phyloP scores from a whole-genome alignment of 2,113 vertebrate species.

The Lamprologus lemairii region DNA sequence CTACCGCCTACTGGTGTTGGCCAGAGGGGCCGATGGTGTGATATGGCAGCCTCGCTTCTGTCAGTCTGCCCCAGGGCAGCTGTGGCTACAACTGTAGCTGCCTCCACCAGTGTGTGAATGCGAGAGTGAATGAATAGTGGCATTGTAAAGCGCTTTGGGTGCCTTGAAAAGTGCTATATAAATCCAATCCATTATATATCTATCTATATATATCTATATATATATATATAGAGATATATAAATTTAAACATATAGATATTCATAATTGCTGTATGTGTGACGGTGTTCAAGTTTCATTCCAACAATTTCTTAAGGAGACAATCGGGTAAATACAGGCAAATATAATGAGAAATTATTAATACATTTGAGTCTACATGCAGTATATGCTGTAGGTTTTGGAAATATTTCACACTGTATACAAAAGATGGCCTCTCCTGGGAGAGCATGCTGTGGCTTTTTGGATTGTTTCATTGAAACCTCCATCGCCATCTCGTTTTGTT shows the following conservation, averaged over 20 bases:
- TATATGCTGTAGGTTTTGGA: background rate
- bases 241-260: background rate
- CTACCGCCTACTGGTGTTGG: no score
- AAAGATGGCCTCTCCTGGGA: background rate
- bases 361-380: background rate
- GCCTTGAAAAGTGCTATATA: no score
- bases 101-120: no score
- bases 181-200: no score
- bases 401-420: background rate
- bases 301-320: background rate
- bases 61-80: no score
- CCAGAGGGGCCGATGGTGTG: no score
- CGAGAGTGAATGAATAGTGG: no score
- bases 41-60: no score
- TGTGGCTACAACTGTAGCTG: accelerated
- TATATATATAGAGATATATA: accelerated
- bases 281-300: background rate
- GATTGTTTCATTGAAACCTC: background rate
- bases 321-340: background rate
- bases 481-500: background rate
- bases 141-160: no score
- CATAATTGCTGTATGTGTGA: background rate
- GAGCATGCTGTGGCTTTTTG: background rate
- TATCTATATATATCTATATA: no score
- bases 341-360: background rate